phyloP scores from a whole-genome alignment of 1,140 invertebrate species.

The Sycophaga agraensis region DNA sequence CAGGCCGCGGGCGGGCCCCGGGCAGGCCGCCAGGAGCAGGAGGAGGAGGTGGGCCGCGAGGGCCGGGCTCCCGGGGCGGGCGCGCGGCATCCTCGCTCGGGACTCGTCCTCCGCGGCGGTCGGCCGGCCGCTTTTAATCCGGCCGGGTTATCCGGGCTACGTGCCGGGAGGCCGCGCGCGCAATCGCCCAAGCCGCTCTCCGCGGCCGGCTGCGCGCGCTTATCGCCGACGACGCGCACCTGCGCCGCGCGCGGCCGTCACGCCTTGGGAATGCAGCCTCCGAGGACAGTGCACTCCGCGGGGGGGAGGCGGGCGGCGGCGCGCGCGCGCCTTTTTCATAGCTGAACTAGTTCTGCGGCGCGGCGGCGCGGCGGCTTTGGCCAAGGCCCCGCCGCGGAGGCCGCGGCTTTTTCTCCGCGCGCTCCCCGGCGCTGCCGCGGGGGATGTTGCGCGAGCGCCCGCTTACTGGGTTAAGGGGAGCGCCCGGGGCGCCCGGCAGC shows the following conservation, averaged over 20 bases:
- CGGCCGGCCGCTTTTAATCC: conserved; percentile 31
- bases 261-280: not conserved
- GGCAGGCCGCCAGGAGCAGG: no score
- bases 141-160: conserved; percentile 31
- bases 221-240: not conserved
- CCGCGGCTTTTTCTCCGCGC: not conserved
- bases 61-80: not conserved
- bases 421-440: no score
- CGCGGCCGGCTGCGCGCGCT: no score
- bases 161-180: conserved; percentile 15
- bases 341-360: no score
- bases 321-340: not conserved
- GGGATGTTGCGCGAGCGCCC: no score
- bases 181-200: conserved; percentile 2
- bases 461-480: no score
- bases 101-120: not conserved
- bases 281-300: no score
- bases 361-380: no score
- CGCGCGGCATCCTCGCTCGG: not conserved
- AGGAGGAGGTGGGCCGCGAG: not conserved
- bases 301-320: no score
- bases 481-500: not conserved
- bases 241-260: not conserved
- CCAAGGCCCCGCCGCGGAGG: not conserved
- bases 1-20: no score